Evolutionary conservation across 2,888 invertebrate genomes (phyloP), one percentile per base, ranked within the genome.

Genomic region (Thecophora atra): DNA sequence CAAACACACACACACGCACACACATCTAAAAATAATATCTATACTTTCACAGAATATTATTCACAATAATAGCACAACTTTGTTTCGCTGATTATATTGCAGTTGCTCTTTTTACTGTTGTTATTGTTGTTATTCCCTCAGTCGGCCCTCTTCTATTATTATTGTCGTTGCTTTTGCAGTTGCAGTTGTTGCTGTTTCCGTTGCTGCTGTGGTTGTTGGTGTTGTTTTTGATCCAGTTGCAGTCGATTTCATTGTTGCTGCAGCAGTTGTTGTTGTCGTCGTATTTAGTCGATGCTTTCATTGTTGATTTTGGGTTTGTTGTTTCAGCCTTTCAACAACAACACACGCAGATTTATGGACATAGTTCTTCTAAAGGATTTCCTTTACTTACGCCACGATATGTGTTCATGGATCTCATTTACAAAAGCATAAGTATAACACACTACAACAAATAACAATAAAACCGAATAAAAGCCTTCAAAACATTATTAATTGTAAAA

Each of bases 341-440:
- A 66, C 28, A 24, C 28, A 11, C 28, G 37, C 28, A n/a, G n/a
- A n/a, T 52, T 52, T 66, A 70, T 62, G 26, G 17, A 26, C 17
- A 44, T 47, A 51, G 62, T 62, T 60, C 62, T 47, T 60, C 62
- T 47, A 70, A 70, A 60, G 70, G 70, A 70, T 70, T 70, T 70
- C 70, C 44, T 70, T 47, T 37, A 37, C 11, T 37, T 37, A 2
- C 11, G 6, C 37, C 37, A 37, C 37, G 37, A 37, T 37, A 37
- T 37, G 37, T 8, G 37, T 11, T 37, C 1, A 6, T 6, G 11
- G 37, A 37, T 6, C 37, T 37, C 37, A 37, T 11, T n/a, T n/a
- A 37, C 37, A 37, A 37, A 11, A 2, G 11, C 11, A 37, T 37
- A 37, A 6, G 37, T 1, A 37, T n/a, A 37, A 37, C 11, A 8